Evolutionary conservation across 2,113 vertebrate genomes (phyloP).

Genomic region (Oreotrochilus melanogaster): DNA sequence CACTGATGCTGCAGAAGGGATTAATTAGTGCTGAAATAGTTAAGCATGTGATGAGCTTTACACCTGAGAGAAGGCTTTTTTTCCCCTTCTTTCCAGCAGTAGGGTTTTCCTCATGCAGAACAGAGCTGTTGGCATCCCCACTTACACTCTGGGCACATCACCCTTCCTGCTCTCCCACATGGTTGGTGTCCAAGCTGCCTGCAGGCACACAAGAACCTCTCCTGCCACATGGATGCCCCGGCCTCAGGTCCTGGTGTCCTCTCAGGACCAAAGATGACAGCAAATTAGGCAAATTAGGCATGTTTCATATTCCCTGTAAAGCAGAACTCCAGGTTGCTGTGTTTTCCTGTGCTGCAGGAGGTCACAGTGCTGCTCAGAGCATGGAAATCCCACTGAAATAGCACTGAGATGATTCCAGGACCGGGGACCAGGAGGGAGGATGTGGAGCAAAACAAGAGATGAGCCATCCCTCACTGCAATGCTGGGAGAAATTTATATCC

Average conservation of each 20-base stretch:
- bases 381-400: neutral
- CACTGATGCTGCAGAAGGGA: neutral
- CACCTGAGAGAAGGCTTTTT: neutral
- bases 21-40: neutral
- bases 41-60: neutral
- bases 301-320: neutral
- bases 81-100: neutral
- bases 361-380: accelerated
- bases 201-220: neutral
- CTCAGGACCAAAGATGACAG: neutral
- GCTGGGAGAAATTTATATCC: neutral
- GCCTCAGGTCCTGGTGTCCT: neutral
- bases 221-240: accelerated
- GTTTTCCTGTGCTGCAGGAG: neutral
- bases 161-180: accelerated
- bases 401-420: neutral
- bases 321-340: neutral
- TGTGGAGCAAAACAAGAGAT: neutral
- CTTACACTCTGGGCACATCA: accelerated
- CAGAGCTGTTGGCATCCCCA: neutral
- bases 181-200: accelerated
- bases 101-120: neutral
- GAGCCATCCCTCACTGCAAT: neutral
- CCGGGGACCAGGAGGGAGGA: neutral
- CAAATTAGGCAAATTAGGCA: neutral